phyloP scores from a whole-genome alignment of 2,113 vertebrate species.

The Paracanthobrama guichenoti region DNA sequence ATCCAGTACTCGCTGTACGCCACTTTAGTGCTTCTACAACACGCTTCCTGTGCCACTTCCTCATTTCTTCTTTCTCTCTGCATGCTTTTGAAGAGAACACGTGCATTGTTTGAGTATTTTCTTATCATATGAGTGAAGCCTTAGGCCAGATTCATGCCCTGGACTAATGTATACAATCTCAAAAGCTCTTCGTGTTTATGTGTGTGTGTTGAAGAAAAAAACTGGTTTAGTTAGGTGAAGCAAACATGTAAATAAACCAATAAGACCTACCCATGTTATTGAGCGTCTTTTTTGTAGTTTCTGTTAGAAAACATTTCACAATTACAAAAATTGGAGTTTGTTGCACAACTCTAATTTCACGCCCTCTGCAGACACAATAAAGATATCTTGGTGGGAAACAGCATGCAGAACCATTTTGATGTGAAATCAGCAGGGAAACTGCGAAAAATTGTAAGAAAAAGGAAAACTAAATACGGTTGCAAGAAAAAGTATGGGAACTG shows the following conservation, averaged over 20 bases:
- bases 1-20: not conserved
- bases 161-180: conserved; percentile 36
- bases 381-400: not conserved
- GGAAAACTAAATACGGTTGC: not conserved
- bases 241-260: conserved; percentile 41
- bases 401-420: not conserved
- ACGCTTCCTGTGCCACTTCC: conserved; percentile 2
- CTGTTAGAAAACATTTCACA: not conserved
- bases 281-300: not conserved
- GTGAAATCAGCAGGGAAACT: not conserved
- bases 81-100: conserved; percentile 22
- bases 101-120: conserved; percentile 9
- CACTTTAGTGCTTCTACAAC: not conserved
- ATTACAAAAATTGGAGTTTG: not conserved
- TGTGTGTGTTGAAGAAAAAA: conserved; percentile 4
- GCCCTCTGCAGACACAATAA: not conserved
- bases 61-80: conserved; percentile 1
- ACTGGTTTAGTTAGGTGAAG: conserved; percentile 3
- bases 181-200: conserved; percentile 10
- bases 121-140: conserved; percentile 25
- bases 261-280: not conserved
- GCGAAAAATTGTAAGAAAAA: not conserved
- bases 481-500: too few relatives aligned
- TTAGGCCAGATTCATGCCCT: conserved; percentile 43
- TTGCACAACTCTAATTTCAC: not conserved